Conservation (phyloP, 1,140 invertebrate genomes). For the Meteorus sp. region DNA sequence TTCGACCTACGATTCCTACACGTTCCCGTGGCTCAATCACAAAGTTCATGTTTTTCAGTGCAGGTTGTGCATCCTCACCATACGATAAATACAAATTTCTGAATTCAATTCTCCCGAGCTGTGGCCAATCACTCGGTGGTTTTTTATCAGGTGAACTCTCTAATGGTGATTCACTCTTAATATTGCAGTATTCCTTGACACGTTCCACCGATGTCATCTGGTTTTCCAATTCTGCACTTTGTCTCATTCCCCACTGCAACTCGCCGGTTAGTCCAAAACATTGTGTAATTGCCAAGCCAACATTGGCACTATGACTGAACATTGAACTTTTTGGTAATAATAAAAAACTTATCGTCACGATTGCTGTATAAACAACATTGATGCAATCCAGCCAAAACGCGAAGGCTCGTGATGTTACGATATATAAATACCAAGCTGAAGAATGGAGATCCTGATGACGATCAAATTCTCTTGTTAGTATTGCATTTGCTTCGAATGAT, state of each 20-base stretch:
- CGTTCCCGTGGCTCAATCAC: constrained; percentile 72
- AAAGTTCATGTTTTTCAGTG: constrained; percentile 76
- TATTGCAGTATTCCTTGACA: constrained; percentile 73
- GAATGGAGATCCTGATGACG: constrained; percentile 40
- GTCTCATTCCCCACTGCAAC: constrained; percentile 85
- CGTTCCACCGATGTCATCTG: constrained; percentile 90
- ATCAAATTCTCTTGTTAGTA: constrained; percentile 75
- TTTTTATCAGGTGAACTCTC: constrained; percentile 66
- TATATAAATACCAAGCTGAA: constrained; percentile 63
- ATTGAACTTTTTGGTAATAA: constrained; percentile 26
- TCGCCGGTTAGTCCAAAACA: constrained; percentile 81
- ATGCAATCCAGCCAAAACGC: constrained; percentile 73
- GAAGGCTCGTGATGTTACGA: constrained; percentile 70
- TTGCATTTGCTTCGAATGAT: constrained; percentile 73
- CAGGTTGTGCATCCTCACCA: constrained; percentile 62
- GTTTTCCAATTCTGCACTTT: constrained; percentile 82
- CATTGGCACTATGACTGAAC: constrained; percentile 57
- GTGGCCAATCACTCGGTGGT: constrained; percentile 72
- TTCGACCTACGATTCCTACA: constrained; percentile 80
- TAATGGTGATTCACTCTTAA: constrained; percentile 68
- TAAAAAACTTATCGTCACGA: constrained; percentile 58
- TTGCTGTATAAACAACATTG: constrained; percentile 68
- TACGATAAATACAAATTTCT: constrained; percentile 70
- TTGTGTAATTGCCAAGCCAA: constrained; percentile 82
- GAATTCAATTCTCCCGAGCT: constrained; percentile 70